Percentiles rank a stretch among this genome's conserved stretches.
These are phyloP conservation scores for Malurus melanocephalus DNA, from an alignment of 2,113 vertebrate genomes.

Conservation along the genomic window DNA sequence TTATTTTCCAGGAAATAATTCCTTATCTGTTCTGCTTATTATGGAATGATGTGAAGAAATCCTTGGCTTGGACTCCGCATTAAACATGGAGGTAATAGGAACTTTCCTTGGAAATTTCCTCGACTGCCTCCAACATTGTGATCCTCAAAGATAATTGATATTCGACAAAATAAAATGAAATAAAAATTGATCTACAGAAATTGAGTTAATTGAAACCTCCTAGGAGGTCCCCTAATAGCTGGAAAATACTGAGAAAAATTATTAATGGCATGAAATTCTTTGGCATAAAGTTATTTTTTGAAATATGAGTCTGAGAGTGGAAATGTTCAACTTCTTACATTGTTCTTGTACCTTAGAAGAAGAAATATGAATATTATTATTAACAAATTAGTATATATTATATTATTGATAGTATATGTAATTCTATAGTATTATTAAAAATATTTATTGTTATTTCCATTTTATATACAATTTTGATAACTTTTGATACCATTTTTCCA, in stretches of 20 bases:
- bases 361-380: background rate
- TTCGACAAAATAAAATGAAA: background rate
- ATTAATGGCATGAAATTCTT: background rate
- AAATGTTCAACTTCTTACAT: background rate
- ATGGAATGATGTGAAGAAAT: background rate
- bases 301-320: background rate
- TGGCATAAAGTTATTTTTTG: background rate
- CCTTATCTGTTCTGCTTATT: background rate
- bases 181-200: background rate
- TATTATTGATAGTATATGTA: too few species aligned
- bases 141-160: background rate
- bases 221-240: background rate
- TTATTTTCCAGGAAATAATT: background rate
- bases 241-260: background rate
- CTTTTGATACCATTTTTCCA: background rate
- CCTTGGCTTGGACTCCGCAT: background rate
- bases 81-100: background rate
- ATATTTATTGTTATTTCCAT: background rate
- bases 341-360: background rate
- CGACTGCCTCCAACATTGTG: accelerated
- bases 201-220: background rate
- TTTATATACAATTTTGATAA: background rate
- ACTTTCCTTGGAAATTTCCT: background rate
- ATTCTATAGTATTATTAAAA: too few species aligned
- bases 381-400: too few species aligned